These are phyloP conservation scores for Tangara arthus DNA, from an alignment of 2,797 vertebrate genomes.

Conservation along the genomic window DNA sequence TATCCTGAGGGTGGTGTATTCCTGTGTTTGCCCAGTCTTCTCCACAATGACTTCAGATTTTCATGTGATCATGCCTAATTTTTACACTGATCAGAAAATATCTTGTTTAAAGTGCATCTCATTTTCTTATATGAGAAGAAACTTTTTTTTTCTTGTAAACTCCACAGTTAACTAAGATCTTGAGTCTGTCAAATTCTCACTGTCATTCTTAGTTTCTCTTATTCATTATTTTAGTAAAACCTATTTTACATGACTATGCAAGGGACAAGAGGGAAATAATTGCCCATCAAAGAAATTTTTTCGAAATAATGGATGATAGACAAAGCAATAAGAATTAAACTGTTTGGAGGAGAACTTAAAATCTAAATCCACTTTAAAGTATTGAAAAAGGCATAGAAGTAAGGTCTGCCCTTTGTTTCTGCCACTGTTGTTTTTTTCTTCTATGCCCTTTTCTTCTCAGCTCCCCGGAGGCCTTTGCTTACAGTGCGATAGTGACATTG, in stretches of 20 bases:
- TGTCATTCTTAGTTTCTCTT: not conserved
- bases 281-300: not conserved
- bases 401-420: conserved; percentile 22
- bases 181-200: not conserved
- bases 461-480: not conserved
- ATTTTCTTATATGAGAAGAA: not conserved
- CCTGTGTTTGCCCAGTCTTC: not conserved
- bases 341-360: not conserved
- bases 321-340: not conserved
- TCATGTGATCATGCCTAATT: not conserved
- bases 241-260: not conserved
- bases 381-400: not conserved
- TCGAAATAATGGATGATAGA: not conserved
- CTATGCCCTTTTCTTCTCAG: not conserved
- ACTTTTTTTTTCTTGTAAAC: not conserved
- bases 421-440: not conserved
- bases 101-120: not conserved
- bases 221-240: not conserved
- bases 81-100: not conserved
- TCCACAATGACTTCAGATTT: not conserved
- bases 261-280: not conserved
- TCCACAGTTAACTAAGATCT: not conserved
- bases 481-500: not conserved
- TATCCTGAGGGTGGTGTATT: not conserved
- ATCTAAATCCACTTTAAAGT: not conserved